Evolutionary conservation across 1,140 invertebrate genomes (phyloP), one percentile per base, ranked within the genome.

Genomic region (Caenorhabditis tropicalis): DNA sequence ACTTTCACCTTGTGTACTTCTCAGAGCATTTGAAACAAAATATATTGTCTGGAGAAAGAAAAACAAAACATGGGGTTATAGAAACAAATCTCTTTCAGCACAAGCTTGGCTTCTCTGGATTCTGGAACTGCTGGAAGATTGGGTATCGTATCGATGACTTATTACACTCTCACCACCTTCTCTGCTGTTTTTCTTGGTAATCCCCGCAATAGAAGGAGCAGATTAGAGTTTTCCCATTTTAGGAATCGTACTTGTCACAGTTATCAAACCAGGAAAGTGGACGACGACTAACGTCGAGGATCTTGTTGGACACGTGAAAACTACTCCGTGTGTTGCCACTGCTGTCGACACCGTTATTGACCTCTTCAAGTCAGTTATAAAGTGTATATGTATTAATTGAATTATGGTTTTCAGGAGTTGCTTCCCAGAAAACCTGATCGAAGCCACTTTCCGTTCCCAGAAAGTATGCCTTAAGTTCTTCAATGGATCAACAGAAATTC

Each of bases 91-190:
- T 3, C 12, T 82, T 86, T 21, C 33, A 86, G 85, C 19, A 81
- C 82, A 33, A 86, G 84, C 83, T 79, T 87, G 81, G 80, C 86
- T 36, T 84, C 80, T 16, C 15, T 87, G 51, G 85, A 87, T 53
- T 82, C 85, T 27, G 85, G 58, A 56, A 86, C 86, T 15, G 85
- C 85, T 10, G 88, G 92, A 15, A 89, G 89, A 70, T 91, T 93
- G 88, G 92, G 92, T 12, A 51, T 89, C n/a, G 88, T 91, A 33
- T 91, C 92, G 5, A 87, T 93, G 19, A 33, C 91, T 2, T 93
- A 92, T 86, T 93, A 93, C 88, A 90, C 93, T 70, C 81, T 83
- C 0, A 92, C 92, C 0, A 92, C 92, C 0, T 88, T 92, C 46
- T 81, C 90, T 33, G 92, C 92, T 51, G 92, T 92, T 33, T 88